phyloP scores from a whole-genome alignment of 2,113 vertebrate genomes.

The Rhizomys pruinosus region DNA sequence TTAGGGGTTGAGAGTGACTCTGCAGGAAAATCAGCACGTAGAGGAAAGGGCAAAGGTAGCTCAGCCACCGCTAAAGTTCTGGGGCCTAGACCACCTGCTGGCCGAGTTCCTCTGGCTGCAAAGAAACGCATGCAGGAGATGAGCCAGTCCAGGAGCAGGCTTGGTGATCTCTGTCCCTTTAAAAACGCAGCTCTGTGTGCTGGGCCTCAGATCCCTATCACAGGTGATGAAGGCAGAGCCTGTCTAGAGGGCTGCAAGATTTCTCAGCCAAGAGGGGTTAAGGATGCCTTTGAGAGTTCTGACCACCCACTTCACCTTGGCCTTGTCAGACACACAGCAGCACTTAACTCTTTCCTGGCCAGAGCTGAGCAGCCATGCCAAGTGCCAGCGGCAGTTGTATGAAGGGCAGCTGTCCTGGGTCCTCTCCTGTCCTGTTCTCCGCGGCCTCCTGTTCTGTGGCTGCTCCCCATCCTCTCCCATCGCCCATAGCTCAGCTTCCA shows the following conservation, averaged over 20 bases:
- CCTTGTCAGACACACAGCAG: slow-evolving; percentile 30
- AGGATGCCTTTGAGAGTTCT: slow-evolving; percentile 80
- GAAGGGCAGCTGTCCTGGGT: rapidly evolving
- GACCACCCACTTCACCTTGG: slow-evolving; percentile 84
- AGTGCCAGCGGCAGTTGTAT: rapidly evolving
- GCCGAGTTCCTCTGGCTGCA: too few relatives aligned
- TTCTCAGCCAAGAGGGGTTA: slow-evolving; percentile 84
- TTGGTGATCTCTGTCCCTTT: slow-evolving; percentile 50
- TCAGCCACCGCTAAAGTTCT: not conserved
- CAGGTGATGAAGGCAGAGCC: slow-evolving; percentile 80
- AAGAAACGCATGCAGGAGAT: not conserved
- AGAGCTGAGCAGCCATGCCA: rapidly evolving
- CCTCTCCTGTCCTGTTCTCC: rapidly evolving
- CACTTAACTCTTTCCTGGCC: slow-evolving; percentile 42
- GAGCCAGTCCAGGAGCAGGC: not conserved
- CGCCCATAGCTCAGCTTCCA: not conserved
- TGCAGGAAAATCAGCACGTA: not conserved
- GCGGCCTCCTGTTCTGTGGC: not conserved
- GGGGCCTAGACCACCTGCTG: not conserved
- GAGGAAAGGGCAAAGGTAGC: not conserved
- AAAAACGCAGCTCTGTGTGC: not conserved
- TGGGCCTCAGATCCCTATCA: slow-evolving; percentile 79
- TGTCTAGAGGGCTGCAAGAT: slow-evolving; percentile 78
- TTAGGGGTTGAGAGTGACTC: not conserved
- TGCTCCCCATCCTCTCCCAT: not conserved